These are phyloP conservation scores for Whitmania pigra DNA, from an alignment of 1,140 invertebrate genomes.

Conservation along the genomic window DNA sequence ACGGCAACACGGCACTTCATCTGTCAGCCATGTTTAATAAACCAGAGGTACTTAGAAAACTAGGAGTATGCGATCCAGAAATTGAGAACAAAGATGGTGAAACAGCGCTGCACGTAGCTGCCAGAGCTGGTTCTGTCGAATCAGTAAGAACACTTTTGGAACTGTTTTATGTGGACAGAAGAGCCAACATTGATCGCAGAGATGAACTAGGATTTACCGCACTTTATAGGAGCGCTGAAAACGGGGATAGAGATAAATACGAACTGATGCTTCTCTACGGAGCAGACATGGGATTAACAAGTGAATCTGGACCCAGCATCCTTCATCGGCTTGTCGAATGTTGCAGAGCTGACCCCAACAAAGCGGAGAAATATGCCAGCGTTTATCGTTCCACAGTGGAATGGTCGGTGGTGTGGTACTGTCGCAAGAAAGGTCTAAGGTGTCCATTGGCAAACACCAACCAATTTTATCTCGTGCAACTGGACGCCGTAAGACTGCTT, in stretches of 20 bases:
- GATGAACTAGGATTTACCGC: conserved; percentile 15
- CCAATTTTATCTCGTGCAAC: conserved; percentile 11
- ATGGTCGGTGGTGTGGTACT: conserved; percentile 19
- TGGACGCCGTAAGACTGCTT: conserved; percentile 19
- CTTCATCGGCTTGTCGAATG: conserved; percentile 15
- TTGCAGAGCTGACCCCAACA: conserved; percentile 6
- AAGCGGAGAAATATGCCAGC: conserved; percentile 9
- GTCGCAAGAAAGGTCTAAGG: conserved; percentile 19
- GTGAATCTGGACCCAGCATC: conserved; percentile 5
- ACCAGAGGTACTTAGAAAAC: conserved; percentile 35
- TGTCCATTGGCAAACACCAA: conserved; percentile 19
- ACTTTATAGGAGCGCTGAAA: conserved; percentile 9
- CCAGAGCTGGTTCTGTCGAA: conserved; percentile 29
- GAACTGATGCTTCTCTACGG: conserved; percentile 15
- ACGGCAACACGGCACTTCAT: conserved; percentile 35
- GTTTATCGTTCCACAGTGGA: conserved; percentile 17
- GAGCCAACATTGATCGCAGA: conserved; percentile 13
- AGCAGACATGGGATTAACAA: conserved; percentile 13
- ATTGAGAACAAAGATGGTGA: conserved; percentile 32
- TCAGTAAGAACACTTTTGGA: conserved; percentile 29
- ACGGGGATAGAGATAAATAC: conserved; percentile 3
- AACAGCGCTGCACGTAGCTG: conserved; percentile 33
- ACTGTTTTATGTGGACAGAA: background rate
- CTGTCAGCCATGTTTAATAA: conserved; percentile 32
- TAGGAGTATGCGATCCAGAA: conserved; percentile 20